Percentiles rank a stretch among this genome's conserved stretches.
Evolutionary conservation across 2,113 vertebrate genomes (phyloP).

Genomic region (Illadopsis cleaveri): DNA sequence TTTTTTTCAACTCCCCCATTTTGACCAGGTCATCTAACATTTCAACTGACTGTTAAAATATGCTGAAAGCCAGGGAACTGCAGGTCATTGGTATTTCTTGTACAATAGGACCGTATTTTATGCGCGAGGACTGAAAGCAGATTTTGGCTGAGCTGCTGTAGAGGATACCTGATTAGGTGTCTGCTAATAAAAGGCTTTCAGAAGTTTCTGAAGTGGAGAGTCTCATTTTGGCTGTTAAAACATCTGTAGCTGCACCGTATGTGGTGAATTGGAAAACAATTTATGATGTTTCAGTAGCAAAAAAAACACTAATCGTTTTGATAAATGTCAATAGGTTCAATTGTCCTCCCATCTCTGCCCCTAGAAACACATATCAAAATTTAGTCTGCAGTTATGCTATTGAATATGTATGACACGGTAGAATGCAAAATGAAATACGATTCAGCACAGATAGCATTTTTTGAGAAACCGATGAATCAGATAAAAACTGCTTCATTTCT

Average conservation of each 20-base stretch:
- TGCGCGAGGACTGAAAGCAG: neutral
- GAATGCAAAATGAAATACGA: constrained; percentile 50
- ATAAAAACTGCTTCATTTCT: constrained; percentile 29
- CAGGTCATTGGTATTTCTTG: neutral
- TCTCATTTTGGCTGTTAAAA: neutral
- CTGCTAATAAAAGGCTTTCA: neutral
- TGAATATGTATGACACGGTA: neutral
- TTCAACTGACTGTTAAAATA: neutral
- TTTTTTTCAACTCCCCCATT: neutral
- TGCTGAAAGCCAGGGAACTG: neutral
- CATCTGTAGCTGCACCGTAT: neutral
- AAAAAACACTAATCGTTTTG: neutral
- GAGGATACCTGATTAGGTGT: neutral
- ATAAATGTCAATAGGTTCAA: neutral
- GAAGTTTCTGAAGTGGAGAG: neutral
- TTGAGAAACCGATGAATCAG: neutral
- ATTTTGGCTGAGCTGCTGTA: neutral
- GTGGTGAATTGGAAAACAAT: neutral
- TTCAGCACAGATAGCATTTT: constrained; percentile 71
- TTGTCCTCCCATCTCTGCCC: neutral
- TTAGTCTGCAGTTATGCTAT: neutral
- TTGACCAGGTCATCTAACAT: neutral
- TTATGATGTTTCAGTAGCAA: neutral
- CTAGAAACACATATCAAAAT: neutral
- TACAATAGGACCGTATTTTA: neutral